These are phyloP conservation scores for Chalcosyrphus nemorum DNA, from an alignment of 2,888 invertebrate species.

Conservation along the genomic window DNA sequence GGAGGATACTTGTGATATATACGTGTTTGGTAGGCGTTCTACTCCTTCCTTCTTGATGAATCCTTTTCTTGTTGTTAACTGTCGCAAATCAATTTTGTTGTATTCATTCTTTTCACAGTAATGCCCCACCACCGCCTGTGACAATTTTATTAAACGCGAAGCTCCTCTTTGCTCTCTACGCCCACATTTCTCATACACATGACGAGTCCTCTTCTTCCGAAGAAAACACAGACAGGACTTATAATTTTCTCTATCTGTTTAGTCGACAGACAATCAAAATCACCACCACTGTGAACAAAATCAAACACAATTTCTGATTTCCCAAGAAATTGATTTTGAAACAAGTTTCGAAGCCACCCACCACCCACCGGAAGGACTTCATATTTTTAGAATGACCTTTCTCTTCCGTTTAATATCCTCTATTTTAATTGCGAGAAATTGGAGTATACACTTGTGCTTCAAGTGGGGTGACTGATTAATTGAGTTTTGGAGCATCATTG, in stretches of 20 bases:
- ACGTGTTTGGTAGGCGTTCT: neutral
- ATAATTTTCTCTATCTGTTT: neutral
- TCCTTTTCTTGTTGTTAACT: neutral
- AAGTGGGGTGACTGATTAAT: slow-evolving; percentile 6
- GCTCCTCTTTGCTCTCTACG: neutral
- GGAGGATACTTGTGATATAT: neutral
- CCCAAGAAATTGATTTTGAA: slow-evolving; percentile 14
- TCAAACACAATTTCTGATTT: slow-evolving; percentile 8
- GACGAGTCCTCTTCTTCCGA: neutral
- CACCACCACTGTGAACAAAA: neutral
- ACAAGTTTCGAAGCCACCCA: neutral
- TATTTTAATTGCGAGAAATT: slow-evolving; percentile 4
- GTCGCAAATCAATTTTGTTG: slow-evolving; percentile 28
- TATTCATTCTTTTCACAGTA: neutral
- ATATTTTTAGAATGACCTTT: slow-evolving; percentile 24
- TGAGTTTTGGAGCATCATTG: neutral
- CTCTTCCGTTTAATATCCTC: neutral
- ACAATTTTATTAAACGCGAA: slow-evolving; percentile 14
- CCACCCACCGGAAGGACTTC: neutral
- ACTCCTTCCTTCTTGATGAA: neutral
- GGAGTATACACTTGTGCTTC: neutral
- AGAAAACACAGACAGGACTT: neutral
- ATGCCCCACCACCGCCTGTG: neutral
- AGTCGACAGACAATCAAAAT: neutral
- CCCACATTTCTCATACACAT: neutral